Evolutionary conservation across 1,140 invertebrate species (phyloP).

Genomic region (Agrilus planipennis): DNA sequence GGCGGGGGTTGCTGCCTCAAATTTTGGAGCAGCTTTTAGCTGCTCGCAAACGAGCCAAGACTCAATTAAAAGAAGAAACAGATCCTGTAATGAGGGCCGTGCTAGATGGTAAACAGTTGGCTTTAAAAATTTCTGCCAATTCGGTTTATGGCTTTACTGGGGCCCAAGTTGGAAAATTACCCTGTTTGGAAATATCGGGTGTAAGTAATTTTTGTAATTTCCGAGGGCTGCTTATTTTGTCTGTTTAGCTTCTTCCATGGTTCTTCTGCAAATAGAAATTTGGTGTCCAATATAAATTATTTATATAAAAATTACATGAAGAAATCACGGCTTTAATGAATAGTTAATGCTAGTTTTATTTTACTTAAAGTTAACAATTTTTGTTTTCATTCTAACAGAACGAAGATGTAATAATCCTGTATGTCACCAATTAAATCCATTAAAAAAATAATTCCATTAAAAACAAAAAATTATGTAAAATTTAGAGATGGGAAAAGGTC

Average conservation of each 20-base stretch:
- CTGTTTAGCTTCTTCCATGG: conserved; percentile 41
- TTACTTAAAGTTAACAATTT: no score
- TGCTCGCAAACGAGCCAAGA: conserved; percentile 88
- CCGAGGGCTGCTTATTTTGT: not conserved
- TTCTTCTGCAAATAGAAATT: no score
- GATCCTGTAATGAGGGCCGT: conserved; percentile 91
- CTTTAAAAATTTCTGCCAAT: conserved; percentile 98
- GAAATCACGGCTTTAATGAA: no score
- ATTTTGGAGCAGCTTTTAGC: conserved; percentile 87
- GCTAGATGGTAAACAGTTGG: conserved; percentile 91
- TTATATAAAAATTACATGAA: no score
- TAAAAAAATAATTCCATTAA: no score
- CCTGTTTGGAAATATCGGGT: conserved; percentile 95
- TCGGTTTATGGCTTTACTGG: conserved; percentile 99
- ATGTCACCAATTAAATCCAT: no score
- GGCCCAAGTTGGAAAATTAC: conserved; percentile 96
- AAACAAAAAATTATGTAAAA: no score
- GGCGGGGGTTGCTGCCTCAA: conserved; percentile 90
- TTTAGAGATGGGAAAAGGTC: no score
- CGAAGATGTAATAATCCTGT: no score
- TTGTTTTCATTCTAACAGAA: no score
- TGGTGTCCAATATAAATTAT: no score
- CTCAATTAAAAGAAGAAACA: conserved; percentile 83
- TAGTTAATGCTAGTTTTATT: no score
- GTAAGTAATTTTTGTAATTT: conserved; percentile 36